Evolutionary conservation across 2,113 vertebrate species (phyloP).

Genomic region (Chaenogobius annularis): DNA sequence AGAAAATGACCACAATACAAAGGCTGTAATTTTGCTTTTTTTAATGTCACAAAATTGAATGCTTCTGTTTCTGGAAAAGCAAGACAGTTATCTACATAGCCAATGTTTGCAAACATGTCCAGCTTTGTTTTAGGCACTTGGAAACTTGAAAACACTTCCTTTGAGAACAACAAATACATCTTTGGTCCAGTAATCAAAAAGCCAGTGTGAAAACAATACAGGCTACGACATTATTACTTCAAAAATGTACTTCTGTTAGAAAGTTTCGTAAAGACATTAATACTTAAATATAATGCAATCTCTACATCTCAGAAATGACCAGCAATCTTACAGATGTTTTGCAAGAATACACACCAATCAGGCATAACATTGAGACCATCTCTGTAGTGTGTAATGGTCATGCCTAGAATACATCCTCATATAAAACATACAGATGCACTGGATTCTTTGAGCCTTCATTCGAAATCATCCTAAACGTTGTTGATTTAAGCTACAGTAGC

Average conservation of each 20-base stretch:
- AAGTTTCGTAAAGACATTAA: conserved; percentile 42
- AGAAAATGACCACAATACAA: conserved; percentile 59
- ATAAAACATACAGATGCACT: not conserved
- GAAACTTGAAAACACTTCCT: conserved; percentile 72
- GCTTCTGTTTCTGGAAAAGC: conserved; percentile 71
- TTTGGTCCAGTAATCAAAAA: conserved; percentile 78
- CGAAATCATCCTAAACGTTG: not conserved
- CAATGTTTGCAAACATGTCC: conserved; percentile 62
- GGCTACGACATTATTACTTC: conserved; percentile 53
- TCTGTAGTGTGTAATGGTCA: not conserved
- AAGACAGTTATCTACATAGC: conserved; percentile 63
- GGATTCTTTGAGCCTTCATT: not conserved
- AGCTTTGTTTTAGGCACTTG: conserved; percentile 78
- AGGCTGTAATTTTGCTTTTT: conserved; percentile 56
- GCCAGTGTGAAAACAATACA: conserved; percentile 67
- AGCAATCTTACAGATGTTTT: conserved; percentile 67
- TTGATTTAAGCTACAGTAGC: not conserved
- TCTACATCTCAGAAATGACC: conserved; percentile 75
- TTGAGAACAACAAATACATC: conserved; percentile 69
- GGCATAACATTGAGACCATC: not conserved
- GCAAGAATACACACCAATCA: conserved; percentile 30
- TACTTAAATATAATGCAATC: conserved; percentile 59
- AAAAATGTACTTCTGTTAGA: conserved; percentile 58
- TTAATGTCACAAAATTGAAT: conserved; percentile 76
- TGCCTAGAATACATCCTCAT: not conserved